A percentile compares a stretch with the other conserved stretches of the same genome.
phyloP scores from a whole-genome alignment of 2,797 vertebrate species.

The Argya squamiceps region DNA sequence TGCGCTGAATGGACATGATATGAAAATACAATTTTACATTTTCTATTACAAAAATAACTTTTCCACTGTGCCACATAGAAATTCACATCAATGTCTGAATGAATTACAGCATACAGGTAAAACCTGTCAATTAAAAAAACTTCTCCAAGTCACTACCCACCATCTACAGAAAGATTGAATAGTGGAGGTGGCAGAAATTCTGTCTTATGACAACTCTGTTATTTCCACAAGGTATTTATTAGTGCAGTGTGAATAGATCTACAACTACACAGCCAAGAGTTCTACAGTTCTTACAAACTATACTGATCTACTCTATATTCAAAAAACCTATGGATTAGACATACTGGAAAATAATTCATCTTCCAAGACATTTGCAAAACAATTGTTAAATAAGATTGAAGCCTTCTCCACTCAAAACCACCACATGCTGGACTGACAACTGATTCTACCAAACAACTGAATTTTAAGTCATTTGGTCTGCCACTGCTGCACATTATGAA shows the following conservation, averaged over 20 bases:
- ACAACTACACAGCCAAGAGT: not conserved
- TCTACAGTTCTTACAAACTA: not conserved
- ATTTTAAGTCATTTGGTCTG: not conserved
- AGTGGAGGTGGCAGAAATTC: not conserved
- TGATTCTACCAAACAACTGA: not conserved
- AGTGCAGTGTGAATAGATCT: not conserved
- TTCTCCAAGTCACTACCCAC: not conserved
- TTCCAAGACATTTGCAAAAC: not conserved
- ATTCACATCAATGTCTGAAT: not conserved
- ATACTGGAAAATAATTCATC: not conserved
- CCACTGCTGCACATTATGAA: not conserved
- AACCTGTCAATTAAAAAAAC: not conserved
- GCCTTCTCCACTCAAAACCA: not conserved
- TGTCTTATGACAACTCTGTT: not conserved
- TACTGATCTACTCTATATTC: not conserved
- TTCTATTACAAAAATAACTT: not conserved
- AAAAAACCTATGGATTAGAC: not conserved
- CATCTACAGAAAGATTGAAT: not conserved
- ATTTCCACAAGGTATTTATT: not conserved
- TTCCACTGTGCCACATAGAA: not conserved
- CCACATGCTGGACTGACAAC: not conserved
- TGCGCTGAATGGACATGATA: not conserved
- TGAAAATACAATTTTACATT: not conserved
- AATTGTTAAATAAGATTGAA: not conserved
- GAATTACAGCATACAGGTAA: not conserved